These are phyloP conservation scores for Neogobius melanostomus DNA, from an alignment of 2,113 vertebrate species.

Conservation along the genomic window DNA sequence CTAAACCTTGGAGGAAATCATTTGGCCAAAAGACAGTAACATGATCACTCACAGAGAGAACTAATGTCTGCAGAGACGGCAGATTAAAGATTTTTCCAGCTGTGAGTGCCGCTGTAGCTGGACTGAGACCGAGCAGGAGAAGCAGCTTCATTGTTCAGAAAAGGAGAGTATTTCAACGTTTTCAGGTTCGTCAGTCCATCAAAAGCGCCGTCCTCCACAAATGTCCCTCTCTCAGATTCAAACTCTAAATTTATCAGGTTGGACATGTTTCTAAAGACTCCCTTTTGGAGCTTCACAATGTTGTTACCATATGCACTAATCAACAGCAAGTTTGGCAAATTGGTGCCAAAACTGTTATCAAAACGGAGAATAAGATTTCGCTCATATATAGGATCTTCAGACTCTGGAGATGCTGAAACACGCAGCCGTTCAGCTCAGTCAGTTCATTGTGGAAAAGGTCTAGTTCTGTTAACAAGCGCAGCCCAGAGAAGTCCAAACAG, in stretches of 20 bases:
- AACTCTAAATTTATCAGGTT: background rate
- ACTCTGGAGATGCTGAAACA: slow-evolving; percentile 34
- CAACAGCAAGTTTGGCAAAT: background rate
- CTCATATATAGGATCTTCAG: too few relatives aligned
- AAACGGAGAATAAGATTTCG: background rate
- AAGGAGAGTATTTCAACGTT: too few relatives aligned
- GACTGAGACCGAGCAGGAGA: background rate
- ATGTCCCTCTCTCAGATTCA: background rate
- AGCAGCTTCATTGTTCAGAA: too few relatives aligned
- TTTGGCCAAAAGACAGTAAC: too few relatives aligned
- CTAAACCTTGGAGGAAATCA: too few relatives aligned
- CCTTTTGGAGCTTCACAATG: background rate
- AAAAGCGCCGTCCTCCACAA: too few relatives aligned
- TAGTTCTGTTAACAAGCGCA: background rate
- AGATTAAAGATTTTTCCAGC: too few relatives aligned
- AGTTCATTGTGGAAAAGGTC: slow-evolving; percentile 55
- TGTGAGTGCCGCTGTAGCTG: too few relatives aligned
- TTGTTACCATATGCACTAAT: background rate
- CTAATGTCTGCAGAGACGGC: too few relatives aligned
- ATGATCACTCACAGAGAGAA: too few relatives aligned
- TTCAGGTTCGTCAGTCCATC: background rate
- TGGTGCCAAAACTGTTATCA: background rate
- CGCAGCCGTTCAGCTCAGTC: slow-evolving; percentile 15
- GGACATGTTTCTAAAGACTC: background rate
- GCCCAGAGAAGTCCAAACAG: too few relatives aligned